Percentiles rank a stretch among this genome's conserved stretches.
Conservation (phyloP, 2,113 vertebrate species). For the Chaetops frenatus region DNA sequence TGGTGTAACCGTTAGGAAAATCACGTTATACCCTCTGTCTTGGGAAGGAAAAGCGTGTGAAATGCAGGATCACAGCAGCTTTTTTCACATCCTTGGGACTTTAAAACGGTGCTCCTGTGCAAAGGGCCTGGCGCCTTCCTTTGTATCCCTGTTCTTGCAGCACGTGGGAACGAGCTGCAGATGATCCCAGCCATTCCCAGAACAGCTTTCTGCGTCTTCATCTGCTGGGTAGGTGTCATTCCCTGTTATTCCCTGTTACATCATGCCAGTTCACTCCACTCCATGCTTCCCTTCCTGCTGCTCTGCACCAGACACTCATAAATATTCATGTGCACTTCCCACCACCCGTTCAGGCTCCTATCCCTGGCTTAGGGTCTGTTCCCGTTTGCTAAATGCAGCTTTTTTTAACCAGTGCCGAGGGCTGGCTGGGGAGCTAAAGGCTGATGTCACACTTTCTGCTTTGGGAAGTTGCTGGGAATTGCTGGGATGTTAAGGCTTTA, state of each 20-base stretch:
- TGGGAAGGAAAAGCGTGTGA: neutral
- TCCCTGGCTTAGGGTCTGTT: conserved; percentile 9
- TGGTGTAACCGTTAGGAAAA: neutral
- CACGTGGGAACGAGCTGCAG: neutral
- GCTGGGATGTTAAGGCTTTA: neutral
- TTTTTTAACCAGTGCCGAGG: neutral
- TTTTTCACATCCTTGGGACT: rapidly evolving
- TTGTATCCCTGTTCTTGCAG: neutral
- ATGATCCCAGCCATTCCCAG: neutral
- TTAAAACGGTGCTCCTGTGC: neutral
- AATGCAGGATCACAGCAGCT: rapidly evolving
- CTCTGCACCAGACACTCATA: conserved; percentile 60
- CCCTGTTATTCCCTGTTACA: conserved; percentile 15
- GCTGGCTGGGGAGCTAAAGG: neutral
- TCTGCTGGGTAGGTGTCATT: conserved; percentile 23
- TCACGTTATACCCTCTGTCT: neutral
- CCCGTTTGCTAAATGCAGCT: neutral
- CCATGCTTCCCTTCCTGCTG: conserved; percentile 35
- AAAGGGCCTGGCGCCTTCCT: neutral
- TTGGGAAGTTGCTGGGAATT: neutral
- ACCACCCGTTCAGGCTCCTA: neutral
- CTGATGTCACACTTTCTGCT: neutral
- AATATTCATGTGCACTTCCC: conserved; percentile 46
- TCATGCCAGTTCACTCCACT: neutral
- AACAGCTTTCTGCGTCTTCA: neutral